Evolutionary conservation across 2,113 vertebrate species (phyloP).

Genomic region (Cebidichthys violaceus): DNA sequence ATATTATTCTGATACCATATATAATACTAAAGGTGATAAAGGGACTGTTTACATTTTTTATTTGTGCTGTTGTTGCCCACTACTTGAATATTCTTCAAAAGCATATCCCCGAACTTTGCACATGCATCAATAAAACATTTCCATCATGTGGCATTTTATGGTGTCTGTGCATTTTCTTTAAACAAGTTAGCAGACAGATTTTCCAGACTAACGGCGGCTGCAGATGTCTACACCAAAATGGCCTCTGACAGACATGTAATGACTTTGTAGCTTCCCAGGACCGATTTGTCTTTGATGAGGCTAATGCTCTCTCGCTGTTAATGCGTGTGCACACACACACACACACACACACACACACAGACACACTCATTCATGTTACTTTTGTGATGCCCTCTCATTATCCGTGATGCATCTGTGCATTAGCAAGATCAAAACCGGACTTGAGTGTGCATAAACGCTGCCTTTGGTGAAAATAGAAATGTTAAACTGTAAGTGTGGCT

Average conservation of each 20-base stretch:
- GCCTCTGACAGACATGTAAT: constrained; percentile 55
- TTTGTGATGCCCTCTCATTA: constrained; percentile 19
- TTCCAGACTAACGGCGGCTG: constrained; percentile 24
- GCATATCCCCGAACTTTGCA: constrained; percentile 48
- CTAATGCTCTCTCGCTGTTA: constrained; percentile 49
- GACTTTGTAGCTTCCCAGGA: constrained; percentile 53
- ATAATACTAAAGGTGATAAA: constrained; percentile 6
- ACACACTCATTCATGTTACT: constrained; percentile 32
- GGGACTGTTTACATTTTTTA: constrained; percentile 61
- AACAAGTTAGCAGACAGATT: constrained; percentile 51
- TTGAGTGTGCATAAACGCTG: neutral
- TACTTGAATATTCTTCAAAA: constrained; percentile 46
- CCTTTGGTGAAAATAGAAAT: constrained; percentile 18
- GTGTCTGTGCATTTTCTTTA: constrained; percentile 57
- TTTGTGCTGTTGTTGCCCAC: constrained; percentile 39
- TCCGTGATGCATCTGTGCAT: constrained; percentile 54
- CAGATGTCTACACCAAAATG: constrained; percentile 35
- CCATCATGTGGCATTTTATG: constrained; percentile 50
- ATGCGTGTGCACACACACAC: too few relatives aligned
- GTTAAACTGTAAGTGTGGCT: neutral
- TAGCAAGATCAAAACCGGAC: constrained; percentile 17
- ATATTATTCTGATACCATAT: neutral
- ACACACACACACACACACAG: constrained; percentile 18
- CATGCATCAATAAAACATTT: constrained; percentile 76
- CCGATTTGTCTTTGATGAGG: constrained; percentile 67